Evolutionary conservation across 1,140 invertebrate genomes (phyloP), one percentile per base, ranked within the genome.

Genomic region (Acyrthosiphon pisum): DNA sequence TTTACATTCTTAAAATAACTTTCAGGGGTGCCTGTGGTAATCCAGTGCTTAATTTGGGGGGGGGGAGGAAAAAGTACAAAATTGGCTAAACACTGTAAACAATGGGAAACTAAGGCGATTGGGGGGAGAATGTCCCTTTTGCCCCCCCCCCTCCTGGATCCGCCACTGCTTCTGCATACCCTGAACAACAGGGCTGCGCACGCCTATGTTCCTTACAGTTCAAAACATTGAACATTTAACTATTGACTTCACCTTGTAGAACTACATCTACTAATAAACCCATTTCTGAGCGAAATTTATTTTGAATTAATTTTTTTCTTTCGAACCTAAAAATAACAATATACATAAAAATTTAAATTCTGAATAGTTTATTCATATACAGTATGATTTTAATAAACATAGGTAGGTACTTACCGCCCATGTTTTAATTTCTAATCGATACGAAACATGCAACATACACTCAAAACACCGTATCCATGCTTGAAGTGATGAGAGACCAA

Each of bases 381-480:
- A 37, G 7, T 84, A 41, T 22, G 22, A 23, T 84, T 84, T 84
- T 23, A 22, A 9, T 46, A 46, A 46, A 46, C 46, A 7, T 9
- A n/a, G n/a, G 46, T 46, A 46, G 46, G 46, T 46, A 46, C 46
- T 46, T 46, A 46, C 3, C 7, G 20, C 81, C 94, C 94, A 95
- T 93, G 86, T 86, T 88, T 94, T 91, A 18, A 92, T 60, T 41
- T 91, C 68, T 87, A 94, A 76, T 56, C 53, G 91, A 44, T 94
- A 94, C 18, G 93, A 46, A 81, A 94, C 93, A 50, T 94, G 93
- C 37, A 93, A 60, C 7, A 94, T 53, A 68, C 94, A 93, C 89
- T 94, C 94, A 41, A 94, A 83, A 90, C 93, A 93, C 53, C 93
- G 37, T 87, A 94, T 94, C 93, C 81, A 93, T 41, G 81, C 93